Evolutionary conservation across 2,113 vertebrate genomes (phyloP).

Genomic region (Chloropsis cyanopogon): DNA sequence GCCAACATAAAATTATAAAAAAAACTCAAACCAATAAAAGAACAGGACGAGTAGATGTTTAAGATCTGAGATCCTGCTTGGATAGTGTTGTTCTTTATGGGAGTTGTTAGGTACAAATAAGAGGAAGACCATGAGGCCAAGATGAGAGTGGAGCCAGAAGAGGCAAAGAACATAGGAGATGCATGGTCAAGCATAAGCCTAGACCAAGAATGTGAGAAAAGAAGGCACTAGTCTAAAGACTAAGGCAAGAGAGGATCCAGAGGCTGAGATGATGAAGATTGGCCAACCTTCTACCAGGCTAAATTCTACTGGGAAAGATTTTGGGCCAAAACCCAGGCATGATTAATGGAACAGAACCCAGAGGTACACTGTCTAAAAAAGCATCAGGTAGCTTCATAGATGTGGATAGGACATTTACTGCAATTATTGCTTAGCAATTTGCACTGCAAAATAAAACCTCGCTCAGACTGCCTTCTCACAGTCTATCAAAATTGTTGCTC

Average conservation of each 20-base stretch:
- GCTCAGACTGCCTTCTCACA: not conserved
- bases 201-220: not conserved
- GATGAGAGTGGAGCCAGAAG: not conserved
- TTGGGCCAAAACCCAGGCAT: not conserved
- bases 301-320: not conserved
- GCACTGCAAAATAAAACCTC: not conserved
- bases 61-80: not conserved
- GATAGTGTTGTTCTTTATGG: not conserved
- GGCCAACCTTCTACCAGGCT: not conserved
- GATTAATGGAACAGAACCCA: not conserved
- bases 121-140: not conserved
- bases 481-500: not conserved
- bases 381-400: not conserved
- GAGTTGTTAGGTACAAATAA: not conserved
- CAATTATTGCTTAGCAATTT: not conserved
- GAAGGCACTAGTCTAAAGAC: not conserved
- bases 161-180: not conserved
- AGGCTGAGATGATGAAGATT: not conserved
- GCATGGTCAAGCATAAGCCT: not conserved
- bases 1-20: not conserved
- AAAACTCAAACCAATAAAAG: not conserved
- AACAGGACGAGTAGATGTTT: not conserved
- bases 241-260: not conserved
- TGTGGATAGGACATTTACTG: not conserved
- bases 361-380: not conserved